These are phyloP conservation scores for Neomorphus geoffroyi DNA, from an alignment of 2,797 vertebrate species.

Conservation along the genomic window DNA sequence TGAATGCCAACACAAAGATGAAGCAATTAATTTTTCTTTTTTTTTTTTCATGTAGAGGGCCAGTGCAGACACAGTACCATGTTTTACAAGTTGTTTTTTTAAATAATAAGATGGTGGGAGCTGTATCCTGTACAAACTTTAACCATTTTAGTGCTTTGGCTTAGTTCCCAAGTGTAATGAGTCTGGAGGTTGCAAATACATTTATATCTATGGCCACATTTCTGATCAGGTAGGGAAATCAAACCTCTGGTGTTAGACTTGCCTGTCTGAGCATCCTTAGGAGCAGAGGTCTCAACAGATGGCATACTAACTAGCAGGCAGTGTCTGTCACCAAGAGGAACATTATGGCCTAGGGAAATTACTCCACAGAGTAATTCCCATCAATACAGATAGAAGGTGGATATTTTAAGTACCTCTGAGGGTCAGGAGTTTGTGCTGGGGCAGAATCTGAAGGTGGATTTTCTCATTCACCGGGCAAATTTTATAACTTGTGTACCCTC, in stretches of 20 bases:
- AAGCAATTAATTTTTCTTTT: conserved; percentile 1
- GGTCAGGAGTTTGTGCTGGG: background rate
- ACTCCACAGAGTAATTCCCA: background rate
- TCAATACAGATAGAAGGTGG: background rate
- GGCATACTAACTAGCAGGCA: background rate
- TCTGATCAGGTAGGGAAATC: background rate
- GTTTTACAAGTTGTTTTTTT: background rate
- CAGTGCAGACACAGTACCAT: background rate
- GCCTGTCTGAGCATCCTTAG: background rate
- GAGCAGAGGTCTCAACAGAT: background rate
- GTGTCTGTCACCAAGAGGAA: background rate
- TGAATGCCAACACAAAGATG: background rate
- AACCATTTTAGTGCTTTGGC: background rate
- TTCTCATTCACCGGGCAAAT: background rate
- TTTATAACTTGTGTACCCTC: background rate
- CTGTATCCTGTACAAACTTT: background rate
- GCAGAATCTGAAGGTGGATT: background rate
- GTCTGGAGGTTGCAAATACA: background rate
- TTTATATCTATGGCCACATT: background rate
- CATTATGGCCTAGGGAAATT: background rate
- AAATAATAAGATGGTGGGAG: background rate
- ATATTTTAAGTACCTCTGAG: background rate
- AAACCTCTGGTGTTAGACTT: background rate
- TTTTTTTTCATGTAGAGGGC: background rate
- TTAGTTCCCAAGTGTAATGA: background rate